Percentiles rank a stretch among this genome's conserved stretches.
Evolutionary conservation across 2,113 vertebrate species (phyloP).

Genomic region (Dromaius novaehollandiae): DNA sequence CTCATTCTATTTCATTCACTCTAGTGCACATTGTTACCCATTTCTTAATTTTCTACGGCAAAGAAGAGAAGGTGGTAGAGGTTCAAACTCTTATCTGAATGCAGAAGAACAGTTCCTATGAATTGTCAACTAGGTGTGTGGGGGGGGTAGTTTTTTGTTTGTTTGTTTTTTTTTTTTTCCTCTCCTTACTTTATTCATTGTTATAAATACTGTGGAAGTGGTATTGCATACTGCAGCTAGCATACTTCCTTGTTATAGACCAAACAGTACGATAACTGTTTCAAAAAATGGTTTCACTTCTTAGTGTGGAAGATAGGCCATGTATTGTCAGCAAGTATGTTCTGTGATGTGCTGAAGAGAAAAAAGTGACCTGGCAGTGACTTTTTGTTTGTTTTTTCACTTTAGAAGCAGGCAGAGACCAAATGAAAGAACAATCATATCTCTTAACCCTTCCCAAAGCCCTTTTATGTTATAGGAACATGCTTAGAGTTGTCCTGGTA

Average conservation of each 20-base stretch:
- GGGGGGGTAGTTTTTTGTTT: neutral
- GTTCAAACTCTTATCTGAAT: neutral
- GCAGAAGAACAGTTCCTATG: neutral
- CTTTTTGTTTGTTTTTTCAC: neutral
- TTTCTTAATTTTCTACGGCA: neutral
- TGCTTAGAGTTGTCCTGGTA: neutral
- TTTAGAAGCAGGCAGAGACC: neutral
- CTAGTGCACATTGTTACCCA: neutral
- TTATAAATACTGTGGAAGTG: neutral
- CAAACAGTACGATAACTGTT: neutral
- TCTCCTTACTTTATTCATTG: neutral
- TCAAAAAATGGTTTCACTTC: neutral
- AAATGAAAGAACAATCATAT: neutral
- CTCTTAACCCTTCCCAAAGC: neutral
- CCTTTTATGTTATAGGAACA: neutral
- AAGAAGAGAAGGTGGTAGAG: neutral
- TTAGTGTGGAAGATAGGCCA: neutral
- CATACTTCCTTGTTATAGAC: neutral
- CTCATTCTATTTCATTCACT: neutral
- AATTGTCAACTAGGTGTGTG: neutral
- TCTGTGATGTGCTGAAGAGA: neutral
- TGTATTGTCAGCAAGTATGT: neutral
- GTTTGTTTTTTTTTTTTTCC: neutral
- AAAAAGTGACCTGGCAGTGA: neutral
- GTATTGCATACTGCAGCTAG: neutral